A percentile compares a stretch with the other conserved stretches of the same genome.
phyloP scores from a whole-genome alignment of 2,888 invertebrate species.

The Petrophora chlorosata region DNA sequence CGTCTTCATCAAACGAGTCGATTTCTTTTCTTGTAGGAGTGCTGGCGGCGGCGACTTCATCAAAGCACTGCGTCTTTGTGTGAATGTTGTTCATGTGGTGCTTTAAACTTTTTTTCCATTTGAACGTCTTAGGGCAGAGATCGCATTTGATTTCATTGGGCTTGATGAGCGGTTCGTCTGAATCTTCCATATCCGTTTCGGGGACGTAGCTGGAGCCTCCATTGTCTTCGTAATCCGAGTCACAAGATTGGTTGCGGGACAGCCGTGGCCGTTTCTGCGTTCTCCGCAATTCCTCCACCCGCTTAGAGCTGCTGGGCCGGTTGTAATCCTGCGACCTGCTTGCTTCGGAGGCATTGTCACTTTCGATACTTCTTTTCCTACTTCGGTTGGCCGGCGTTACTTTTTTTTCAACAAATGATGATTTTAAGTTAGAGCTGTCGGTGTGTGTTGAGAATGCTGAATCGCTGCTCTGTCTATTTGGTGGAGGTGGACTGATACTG shows the following conservation, averaged over 20 bases:
- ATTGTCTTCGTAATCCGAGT: constrained; percentile 72
- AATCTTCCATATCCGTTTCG: constrained; percentile 58
- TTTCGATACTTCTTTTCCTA: constrained; percentile 70
- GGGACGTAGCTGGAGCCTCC: constrained; percentile 58
- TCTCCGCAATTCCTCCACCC: constrained; percentile 63
- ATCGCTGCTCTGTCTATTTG: constrained; percentile 75
- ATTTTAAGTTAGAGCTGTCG: constrained; percentile 63
- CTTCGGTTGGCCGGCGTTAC: constrained; percentile 49
- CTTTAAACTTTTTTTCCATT: constrained; percentile 45
- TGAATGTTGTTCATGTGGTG: constrained; percentile 55
- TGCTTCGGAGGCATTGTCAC: constrained; percentile 61
- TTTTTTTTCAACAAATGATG: constrained; percentile 56
- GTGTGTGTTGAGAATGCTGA: constrained; percentile 76
- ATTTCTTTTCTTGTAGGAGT: constrained; percentile 44
- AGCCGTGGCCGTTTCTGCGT: constrained; percentile 57
- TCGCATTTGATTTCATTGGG: constrained; percentile 54
- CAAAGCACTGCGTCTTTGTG: constrained; percentile 36
- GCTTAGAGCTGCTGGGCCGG: constrained; percentile 58
- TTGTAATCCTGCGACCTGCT: constrained; percentile 60
- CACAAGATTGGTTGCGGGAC: constrained; percentile 41
- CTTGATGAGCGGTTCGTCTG: constrained; percentile 62
- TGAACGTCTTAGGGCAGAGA: constrained; percentile 59
- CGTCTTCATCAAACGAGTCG: constrained; percentile 57
- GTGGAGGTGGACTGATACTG: constrained; percentile 62
- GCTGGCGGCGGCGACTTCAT: constrained; percentile 34